Percentiles rank a stretch among this genome's conserved stretches.
phyloP scores from a whole-genome alignment of 2,888 invertebrate genomes.

The Dasypolia templi region DNA sequence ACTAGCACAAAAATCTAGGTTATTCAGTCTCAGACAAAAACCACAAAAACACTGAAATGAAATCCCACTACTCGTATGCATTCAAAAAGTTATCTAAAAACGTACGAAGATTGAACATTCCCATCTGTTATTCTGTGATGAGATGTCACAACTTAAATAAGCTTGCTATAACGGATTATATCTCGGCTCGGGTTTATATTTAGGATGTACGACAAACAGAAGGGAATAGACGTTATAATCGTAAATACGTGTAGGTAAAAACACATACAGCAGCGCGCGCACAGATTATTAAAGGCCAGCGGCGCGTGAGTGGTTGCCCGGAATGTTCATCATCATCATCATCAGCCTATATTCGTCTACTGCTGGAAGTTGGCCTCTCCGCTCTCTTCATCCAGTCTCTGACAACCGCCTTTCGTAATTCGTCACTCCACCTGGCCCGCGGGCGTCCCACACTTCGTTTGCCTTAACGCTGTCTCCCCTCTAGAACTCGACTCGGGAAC shows the following conservation, averaged over 20 bases:
- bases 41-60: conserved; percentile 31
- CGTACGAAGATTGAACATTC: conserved; percentile 27
- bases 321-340: no score
- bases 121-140: conserved; percentile 46
- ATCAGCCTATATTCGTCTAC: no score
- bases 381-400: no score
- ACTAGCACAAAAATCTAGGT: conserved; percentile 27
- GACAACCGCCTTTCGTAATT: no score
- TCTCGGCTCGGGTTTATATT: conserved; percentile 13
- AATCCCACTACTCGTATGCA: conserved; percentile 17
- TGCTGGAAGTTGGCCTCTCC: no score
- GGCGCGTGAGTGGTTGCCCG: no score
- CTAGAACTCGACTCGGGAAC: no score
- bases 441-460: no score
- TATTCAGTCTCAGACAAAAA: conserved; percentile 30
- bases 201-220: not conserved
- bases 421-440: no score
- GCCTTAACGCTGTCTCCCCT: no score
- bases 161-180: conserved; percentile 34
- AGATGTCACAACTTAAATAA: conserved; percentile 48
- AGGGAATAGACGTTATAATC: not conserved
- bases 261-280: no score
- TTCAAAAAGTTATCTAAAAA: conserved; percentile 55
- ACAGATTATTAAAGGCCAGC: no score
- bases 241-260: not conserved